Percentiles rank a stretch among this genome's conserved stretches.
Conservation (phyloP, 2,113 vertebrate genomes). For the Pavo muticus region DNA sequence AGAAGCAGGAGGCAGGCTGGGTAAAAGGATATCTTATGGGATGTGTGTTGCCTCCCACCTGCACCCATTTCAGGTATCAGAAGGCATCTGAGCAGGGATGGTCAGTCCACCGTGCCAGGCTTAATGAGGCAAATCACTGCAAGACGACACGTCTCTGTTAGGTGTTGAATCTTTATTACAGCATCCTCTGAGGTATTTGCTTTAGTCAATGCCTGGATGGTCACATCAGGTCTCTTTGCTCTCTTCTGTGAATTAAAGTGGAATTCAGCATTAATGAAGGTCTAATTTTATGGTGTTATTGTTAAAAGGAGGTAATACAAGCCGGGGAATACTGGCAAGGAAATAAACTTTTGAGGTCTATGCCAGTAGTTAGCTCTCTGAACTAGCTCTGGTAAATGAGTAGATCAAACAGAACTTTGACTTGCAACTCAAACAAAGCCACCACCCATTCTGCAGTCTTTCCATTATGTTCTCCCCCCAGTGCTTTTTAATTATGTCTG, state of each 20-base stretch:
- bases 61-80: not conserved
- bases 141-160: not conserved
- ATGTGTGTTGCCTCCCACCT: not conserved
- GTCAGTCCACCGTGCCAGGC: rapidly evolving
- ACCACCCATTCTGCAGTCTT: not conserved
- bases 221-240: not conserved
- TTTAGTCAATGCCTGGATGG: constrained; percentile 31
- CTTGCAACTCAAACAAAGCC: not conserved
- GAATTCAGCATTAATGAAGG: not conserved
- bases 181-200: not conserved
- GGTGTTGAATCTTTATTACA: not conserved
- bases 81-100: not conserved
- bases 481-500: constrained; percentile 10
- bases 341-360: constrained; percentile 34
- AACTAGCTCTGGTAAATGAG: constrained; percentile 17
- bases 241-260: not conserved
- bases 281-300: constrained; percentile 30
- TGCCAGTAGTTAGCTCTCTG: constrained; percentile 16
- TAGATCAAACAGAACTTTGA: constrained; percentile 40
- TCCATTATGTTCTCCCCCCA: not conserved
- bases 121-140: constrained; percentile 9
- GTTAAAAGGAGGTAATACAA: constrained; percentile 2
- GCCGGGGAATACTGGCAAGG: not conserved
- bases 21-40: not conserved
- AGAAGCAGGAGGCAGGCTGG: not conserved